Evolutionary conservation across 2,888 invertebrate species (phyloP).

Genomic region (Meteorus cinctellus): DNA sequence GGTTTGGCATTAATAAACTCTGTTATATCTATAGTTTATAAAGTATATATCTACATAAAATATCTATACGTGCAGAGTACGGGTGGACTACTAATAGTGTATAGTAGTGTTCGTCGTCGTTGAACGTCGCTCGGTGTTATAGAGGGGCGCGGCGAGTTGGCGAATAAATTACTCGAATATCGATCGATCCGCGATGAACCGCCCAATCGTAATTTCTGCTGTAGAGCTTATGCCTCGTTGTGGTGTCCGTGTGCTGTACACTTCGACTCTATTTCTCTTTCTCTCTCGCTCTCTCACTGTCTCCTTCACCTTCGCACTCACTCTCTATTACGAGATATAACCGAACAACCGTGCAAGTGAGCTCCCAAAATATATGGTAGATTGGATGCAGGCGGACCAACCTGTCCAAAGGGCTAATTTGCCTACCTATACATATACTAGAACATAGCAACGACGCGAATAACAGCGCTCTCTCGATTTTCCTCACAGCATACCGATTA

Average conservation of each 20-base stretch:
- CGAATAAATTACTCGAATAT: slow-evolving; percentile 56
- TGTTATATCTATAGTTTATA: background rate
- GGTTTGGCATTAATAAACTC: slow-evolving; percentile 22
- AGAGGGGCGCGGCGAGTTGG: slow-evolving; percentile 43
- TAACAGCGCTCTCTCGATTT: background rate
- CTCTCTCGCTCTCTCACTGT: background rate
- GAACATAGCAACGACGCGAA: slow-evolving; percentile 2
- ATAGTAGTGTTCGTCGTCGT: slow-evolving; percentile 15
- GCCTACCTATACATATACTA: slow-evolving; percentile 8
- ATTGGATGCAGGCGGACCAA: slow-evolving; percentile 27
- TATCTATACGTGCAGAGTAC: slow-evolving; percentile 2
- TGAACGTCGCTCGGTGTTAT: slow-evolving; percentile 7
- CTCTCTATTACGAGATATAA: slow-evolving; percentile 10
- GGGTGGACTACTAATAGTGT: background rate
- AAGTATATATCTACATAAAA: background rate
- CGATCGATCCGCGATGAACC: slow-evolving; percentile 55
- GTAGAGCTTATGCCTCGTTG: slow-evolving; percentile 43
- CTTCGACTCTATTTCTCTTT: slow-evolving; percentile 18
- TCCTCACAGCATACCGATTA: background rate
- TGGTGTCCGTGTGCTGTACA: slow-evolving; percentile 34
- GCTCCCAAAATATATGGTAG: slow-evolving; percentile 24
- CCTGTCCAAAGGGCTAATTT: slow-evolving; percentile 29
- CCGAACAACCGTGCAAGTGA: slow-evolving; percentile 24
- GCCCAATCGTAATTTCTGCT: slow-evolving; percentile 51
- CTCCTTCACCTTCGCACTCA: background rate